Conservation (phyloP, 2,888 invertebrate genomes). For the Agrochola lychnidis region DNA sequence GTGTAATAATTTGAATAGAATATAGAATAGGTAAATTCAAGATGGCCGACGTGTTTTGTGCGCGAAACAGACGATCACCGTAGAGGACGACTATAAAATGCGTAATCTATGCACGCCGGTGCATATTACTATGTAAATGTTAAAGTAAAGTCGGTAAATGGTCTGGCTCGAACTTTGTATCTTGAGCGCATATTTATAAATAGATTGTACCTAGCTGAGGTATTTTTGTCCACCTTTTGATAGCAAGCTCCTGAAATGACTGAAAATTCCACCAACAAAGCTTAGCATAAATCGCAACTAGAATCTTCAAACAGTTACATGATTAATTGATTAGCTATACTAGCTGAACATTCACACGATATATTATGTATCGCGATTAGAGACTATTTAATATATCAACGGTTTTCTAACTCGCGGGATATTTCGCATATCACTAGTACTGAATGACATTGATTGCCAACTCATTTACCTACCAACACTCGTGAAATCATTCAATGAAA, state of each 20-base stretch:
- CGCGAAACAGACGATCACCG: slow-evolving; percentile 43
- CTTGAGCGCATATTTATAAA: slow-evolving; percentile 27
- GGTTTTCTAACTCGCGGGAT: slow-evolving; percentile 4
- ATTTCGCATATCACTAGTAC: not conserved
- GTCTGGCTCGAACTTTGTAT: slow-evolving; percentile 28
- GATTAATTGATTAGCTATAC: not conserved
- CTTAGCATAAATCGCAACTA: not conserved
- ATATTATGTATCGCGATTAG: not conserved
- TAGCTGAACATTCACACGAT: not conserved
- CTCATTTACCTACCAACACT: not conserved
- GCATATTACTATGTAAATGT: slow-evolving; percentile 54
- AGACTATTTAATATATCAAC: not conserved
- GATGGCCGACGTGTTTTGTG: slow-evolving; percentile 58
- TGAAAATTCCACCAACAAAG: not conserved
- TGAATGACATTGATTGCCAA: not conserved
- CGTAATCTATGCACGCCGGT: slow-evolving; percentile 50
- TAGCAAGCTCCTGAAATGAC: not conserved
- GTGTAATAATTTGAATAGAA: slow-evolving; percentile 57
- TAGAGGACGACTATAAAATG: slow-evolving; percentile 49
- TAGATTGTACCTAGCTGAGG: not conserved
- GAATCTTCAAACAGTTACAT: not conserved
- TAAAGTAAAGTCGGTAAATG: slow-evolving; percentile 36
- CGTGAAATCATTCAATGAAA: not conserved
- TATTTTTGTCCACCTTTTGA: not conserved
- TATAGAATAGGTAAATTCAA: slow-evolving; percentile 47